phyloP scores from a whole-genome alignment of 2,113 vertebrate species.

The Bubalus kerabau region DNA sequence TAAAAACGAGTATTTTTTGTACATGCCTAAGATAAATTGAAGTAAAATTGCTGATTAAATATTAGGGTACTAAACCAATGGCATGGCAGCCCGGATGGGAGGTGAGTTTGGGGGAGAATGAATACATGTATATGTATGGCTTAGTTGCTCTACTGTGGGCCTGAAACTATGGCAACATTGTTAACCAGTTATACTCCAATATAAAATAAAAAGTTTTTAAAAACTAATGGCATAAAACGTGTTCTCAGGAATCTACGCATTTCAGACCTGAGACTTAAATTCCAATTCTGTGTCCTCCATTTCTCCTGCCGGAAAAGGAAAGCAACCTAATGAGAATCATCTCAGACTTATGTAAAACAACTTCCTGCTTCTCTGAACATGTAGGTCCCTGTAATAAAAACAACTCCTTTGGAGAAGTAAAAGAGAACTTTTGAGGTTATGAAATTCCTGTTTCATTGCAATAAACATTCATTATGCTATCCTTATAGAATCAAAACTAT shows the following conservation, averaged over 20 bases:
- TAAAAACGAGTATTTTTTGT: neutral
- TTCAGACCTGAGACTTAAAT: neutral
- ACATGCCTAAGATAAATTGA: neutral
- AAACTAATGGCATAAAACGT: neutral
- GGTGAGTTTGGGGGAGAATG: neutral
- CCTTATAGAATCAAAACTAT: neutral
- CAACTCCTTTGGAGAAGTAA: neutral
- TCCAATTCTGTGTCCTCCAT: neutral
- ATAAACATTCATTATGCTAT: neutral
- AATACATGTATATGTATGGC: neutral
- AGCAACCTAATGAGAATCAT: neutral
- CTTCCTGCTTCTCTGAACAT: neutral
- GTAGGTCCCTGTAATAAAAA: neutral
- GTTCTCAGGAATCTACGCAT: neutral
- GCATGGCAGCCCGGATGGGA: neutral
- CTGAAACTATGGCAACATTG: neutral
- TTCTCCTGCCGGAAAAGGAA: neutral
- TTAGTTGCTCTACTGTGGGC: neutral
- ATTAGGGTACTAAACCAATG: neutral
- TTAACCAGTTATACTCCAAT: neutral
- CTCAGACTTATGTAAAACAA: neutral
- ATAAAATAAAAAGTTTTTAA: neutral
- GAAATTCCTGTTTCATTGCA: neutral
- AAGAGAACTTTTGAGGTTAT: neutral
- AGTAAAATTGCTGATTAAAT: slow-evolving; percentile 1